Percentiles rank a stretch among this genome's conserved stretches.
Conservation (phyloP, 2,888 invertebrate genomes). For the Celastrina argiolus region DNA sequence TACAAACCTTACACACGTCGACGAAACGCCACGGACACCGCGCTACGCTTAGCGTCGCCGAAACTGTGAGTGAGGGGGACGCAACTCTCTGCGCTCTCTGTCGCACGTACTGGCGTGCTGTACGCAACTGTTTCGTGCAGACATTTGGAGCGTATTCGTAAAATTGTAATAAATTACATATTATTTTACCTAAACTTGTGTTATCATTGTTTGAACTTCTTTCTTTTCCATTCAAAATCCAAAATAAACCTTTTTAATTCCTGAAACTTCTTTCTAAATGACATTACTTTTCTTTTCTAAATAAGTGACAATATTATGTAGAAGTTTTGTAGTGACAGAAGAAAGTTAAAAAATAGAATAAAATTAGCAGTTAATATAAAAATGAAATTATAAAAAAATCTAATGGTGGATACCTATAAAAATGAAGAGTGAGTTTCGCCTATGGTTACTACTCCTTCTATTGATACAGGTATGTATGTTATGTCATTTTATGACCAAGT, state of each 20-base stretch:
- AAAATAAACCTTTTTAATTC: neutral
- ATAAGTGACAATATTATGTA: neutral
- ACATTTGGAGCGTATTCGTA: slow-evolving; percentile 32
- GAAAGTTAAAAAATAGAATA: slow-evolving; percentile 52
- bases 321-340: slow-evolving; percentile 32
- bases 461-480: slow-evolving; percentile 52
- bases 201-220: neutral
- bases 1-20: slow-evolving; percentile 41
- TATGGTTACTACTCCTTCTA: slow-evolving; percentile 56
- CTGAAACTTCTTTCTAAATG: neutral
- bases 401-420: neutral
- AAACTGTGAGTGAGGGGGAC: slow-evolving; percentile 27
- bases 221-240: neutral
- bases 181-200: neutral
- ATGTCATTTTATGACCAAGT: no score
- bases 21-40: slow-evolving; percentile 30
- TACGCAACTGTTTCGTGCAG: slow-evolving; percentile 43
- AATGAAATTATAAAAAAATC: slow-evolving; percentile 36
- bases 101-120: slow-evolving; percentile 52
- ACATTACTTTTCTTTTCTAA: neutral
- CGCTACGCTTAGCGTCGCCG: slow-evolving; percentile 23
- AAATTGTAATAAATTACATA: slow-evolving; percentile 12
- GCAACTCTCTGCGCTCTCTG: slow-evolving; percentile 51
- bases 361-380: slow-evolving; percentile 48
- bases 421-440: slow-evolving; percentile 48